phyloP scores from a whole-genome alignment of 2,113 vertebrate genomes.

The Zosterops lateralis region DNA sequence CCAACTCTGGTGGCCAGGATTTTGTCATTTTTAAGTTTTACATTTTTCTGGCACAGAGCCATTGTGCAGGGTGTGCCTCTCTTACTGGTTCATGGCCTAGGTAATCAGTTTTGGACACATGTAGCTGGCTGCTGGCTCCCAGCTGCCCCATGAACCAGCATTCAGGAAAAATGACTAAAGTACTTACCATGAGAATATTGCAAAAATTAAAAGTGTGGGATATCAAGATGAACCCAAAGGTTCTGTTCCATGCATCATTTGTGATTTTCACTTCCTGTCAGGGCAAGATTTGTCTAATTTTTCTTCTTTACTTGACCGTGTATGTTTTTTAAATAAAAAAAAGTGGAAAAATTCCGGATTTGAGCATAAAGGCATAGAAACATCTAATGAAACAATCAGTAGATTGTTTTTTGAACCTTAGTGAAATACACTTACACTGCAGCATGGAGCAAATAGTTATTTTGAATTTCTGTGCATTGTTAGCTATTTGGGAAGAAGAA shows the following conservation, averaged over 20 bases:
- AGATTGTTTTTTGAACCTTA: neutral
- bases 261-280: neutral
- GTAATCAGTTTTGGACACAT: neutral
- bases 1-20: neutral
- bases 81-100: neutral
- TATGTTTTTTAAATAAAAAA: neutral
- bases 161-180: neutral
- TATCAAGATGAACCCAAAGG: neutral
- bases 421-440: neutral
- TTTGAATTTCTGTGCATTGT: neutral
- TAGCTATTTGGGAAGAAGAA: neutral
- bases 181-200: neutral
- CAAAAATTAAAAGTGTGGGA: neutral
- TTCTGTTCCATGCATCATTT: neutral
- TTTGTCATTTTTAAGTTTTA: neutral
- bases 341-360: neutral
- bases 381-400: neutral
- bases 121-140: neutral
- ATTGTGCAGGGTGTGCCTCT: neutral
- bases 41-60: neutral
- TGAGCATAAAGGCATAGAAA: neutral
- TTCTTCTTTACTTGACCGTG: neutral
- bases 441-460: neutral
- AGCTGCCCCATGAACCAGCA: accelerated
- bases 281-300: neutral